Conservation (phyloP, 2,113 vertebrate species). For the Oncorhynchus clarkii region DNA sequence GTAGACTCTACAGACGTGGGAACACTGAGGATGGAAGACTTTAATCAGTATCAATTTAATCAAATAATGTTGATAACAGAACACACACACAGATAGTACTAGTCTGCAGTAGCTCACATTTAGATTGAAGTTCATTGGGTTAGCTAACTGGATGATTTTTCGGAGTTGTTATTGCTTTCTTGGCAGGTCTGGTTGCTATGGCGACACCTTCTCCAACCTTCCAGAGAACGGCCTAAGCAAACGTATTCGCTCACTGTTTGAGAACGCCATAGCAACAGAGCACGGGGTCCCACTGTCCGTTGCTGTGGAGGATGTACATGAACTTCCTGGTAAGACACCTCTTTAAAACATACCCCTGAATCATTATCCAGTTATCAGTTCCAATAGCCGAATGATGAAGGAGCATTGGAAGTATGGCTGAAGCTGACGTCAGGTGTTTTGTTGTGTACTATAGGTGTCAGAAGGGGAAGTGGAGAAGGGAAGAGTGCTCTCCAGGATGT, state of each 20-base stretch:
- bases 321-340: constrained; percentile 82
- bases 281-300: constrained; percentile 80
- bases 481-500: constrained; percentile 89
- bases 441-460: constrained; percentile 73
- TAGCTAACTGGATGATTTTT: neutral
- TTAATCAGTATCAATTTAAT: neutral
- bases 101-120: neutral
- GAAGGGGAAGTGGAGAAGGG: constrained; percentile 83
- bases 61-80: neutral
- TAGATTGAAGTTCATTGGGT: neutral
- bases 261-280: constrained; percentile 77
- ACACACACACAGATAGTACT: neutral
- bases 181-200: constrained; percentile 71
- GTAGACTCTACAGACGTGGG: constrained; percentile 85
- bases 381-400: neutral
- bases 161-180: neutral
- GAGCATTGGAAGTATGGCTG: neutral
- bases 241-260: constrained; percentile 87
- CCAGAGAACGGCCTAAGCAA: constrained; percentile 89
- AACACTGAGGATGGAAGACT: neutral
- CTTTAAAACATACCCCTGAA: neutral
- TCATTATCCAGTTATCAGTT: neutral
- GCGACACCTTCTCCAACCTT: constrained; percentile 75
- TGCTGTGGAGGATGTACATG: constrained; percentile 95
- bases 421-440: constrained; percentile 1